A percentile compares a stretch with the other conserved stretches of the same genome.
These are phyloP conservation scores for Sminthurinus aureus DNA, from an alignment of 2,888 invertebrate species.

Conservation along the genomic window DNA sequence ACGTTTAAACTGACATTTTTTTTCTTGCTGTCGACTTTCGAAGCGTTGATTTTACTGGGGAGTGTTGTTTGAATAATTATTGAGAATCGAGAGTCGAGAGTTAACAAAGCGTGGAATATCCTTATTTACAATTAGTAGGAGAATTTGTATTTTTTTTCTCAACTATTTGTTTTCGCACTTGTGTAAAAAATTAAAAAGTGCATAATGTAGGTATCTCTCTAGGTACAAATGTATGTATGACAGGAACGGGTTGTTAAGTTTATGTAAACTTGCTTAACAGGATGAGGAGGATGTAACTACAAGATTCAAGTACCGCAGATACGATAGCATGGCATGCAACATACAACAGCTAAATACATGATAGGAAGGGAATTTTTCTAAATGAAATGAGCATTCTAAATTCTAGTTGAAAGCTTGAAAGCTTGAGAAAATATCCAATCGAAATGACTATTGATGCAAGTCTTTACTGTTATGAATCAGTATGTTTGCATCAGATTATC, in stretches of 20 bases:
- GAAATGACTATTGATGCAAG: neutral
- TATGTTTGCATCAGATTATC: neutral
- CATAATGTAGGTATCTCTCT: neutral
- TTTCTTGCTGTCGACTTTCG: too few relatives aligned
- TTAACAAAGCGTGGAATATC: neutral
- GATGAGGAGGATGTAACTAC: conserved; percentile 5
- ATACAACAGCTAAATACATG: neutral
- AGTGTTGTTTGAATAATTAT: too few relatives aligned
- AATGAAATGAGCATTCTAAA: neutral
- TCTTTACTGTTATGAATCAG: neutral
- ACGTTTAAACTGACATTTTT: too few relatives aligned
- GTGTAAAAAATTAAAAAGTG: too few relatives aligned
- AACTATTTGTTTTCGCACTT: too few relatives aligned
- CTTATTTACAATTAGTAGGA: neutral
- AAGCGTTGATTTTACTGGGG: too few relatives aligned
- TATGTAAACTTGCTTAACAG: conserved; percentile 10
- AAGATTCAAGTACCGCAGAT: neutral
- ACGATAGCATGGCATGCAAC: neutral
- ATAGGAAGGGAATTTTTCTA: neutral
- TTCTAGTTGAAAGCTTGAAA: conserved; percentile 4
- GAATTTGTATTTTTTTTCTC: too few relatives aligned
- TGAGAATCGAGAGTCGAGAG: neutral
- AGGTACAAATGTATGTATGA: neutral
- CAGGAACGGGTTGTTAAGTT: neutral
- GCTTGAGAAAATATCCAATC: neutral